phyloP scores from a whole-genome alignment of 2,888 invertebrate genomes.

The Patella pellucida region DNA sequence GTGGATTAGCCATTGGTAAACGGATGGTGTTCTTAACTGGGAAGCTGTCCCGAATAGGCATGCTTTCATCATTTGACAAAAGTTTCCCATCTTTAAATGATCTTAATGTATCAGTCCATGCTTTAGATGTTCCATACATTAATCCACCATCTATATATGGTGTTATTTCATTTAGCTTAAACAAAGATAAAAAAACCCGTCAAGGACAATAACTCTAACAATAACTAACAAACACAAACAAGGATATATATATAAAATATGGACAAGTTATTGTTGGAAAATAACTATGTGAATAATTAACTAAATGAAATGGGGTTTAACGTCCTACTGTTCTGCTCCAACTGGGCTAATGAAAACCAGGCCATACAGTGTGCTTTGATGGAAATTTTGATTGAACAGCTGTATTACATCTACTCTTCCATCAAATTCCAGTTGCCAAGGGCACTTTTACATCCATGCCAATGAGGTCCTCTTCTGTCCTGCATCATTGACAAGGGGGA shows the following conservation, averaged over 20 bases:
- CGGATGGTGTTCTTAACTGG: conserved; percentile 51
- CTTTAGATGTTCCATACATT: conserved; percentile 97
- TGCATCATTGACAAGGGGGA: too few species aligned
- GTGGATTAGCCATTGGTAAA: conserved; percentile 58
- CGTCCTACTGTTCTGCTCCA: too few species aligned
- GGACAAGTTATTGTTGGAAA: conserved; percentile 6
- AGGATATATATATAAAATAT: conserved; percentile 8
- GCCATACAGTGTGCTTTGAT: too few species aligned
- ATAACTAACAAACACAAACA: background rate
- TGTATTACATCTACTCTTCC: too few species aligned
- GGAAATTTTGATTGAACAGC: too few species aligned
- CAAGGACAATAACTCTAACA: background rate
- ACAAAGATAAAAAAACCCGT: conserved; percentile 20
- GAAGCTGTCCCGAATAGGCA: conserved; percentile 40
- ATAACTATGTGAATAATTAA: conserved; percentile 6
- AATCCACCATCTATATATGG: conserved; percentile 99
- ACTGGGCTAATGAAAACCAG: too few species aligned
- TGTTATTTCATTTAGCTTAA: conserved; percentile 88
- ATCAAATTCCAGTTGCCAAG: too few species aligned
- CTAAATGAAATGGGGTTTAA: too few species aligned
- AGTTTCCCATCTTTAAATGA: conserved; percentile 81
- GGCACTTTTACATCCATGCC: too few species aligned
- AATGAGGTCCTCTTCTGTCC: too few species aligned
- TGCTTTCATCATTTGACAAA: conserved; percentile 71
- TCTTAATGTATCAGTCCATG: conserved; percentile 96